phyloP scores from a whole-genome alignment of 2,113 vertebrate species.

The Bubo scandiacus region DNA sequence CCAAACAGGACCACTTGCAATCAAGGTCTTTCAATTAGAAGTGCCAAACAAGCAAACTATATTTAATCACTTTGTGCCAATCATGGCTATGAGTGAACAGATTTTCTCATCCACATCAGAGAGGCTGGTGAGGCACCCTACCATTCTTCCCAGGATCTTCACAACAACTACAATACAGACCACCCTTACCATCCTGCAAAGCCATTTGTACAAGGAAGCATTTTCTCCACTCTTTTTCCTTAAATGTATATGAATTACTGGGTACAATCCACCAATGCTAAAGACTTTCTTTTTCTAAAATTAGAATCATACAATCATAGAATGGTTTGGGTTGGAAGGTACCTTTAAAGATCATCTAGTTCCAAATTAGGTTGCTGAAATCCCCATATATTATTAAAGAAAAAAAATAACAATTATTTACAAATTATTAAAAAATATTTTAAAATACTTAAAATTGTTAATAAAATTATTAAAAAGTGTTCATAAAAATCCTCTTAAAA shows the following conservation, averaged over 20 bases:
- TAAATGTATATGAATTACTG: constrained; percentile 26
- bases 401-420: not conserved
- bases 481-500: not conserved
- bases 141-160: not conserved
- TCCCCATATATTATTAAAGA: not conserved
- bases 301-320: not conserved
- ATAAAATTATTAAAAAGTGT: not conserved
- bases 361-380: not conserved
- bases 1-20: not conserved
- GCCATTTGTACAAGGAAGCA: not conserved
- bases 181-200: not conserved
- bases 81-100: not conserved
- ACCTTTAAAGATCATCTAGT: not conserved
- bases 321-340: not conserved
- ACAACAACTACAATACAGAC: not conserved
- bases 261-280: constrained; percentile 51
- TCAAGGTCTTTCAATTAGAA: not conserved
- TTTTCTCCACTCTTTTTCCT: constrained; percentile 65
- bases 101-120: not conserved
- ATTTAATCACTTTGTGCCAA: not conserved
- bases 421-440: not conserved
- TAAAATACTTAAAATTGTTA: not conserved
- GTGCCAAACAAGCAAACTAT: not conserved
- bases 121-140: not conserved
- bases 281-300: constrained; percentile 66